Conservation (phyloP, 2,888 invertebrate species). For the Vesta saturnalis region DNA sequence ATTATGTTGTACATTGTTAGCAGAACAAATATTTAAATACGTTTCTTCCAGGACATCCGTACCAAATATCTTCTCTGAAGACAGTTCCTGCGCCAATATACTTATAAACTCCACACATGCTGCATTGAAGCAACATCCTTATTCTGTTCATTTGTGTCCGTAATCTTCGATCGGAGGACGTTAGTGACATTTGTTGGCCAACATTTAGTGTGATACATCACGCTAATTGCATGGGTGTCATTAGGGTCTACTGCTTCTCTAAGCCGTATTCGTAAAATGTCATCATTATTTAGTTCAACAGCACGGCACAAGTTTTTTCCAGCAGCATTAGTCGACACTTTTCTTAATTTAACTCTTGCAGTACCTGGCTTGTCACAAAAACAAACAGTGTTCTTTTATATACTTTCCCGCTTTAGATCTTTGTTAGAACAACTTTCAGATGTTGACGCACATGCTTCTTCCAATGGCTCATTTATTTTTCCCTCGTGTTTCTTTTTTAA, state of each 20-base stretch:
- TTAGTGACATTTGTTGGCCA: conserved; percentile 11
- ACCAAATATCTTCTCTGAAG: conserved; percentile 9
- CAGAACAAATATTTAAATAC: conserved; percentile 10
- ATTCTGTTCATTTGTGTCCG: neutral
- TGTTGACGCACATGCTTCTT: too few relatives aligned
- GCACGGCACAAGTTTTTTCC: conserved; percentile 6
- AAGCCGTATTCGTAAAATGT: conserved; percentile 5
- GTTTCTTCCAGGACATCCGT: conserved; percentile 11
- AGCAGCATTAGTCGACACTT: conserved; percentile 8
- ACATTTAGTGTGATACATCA: conserved; percentile 12
- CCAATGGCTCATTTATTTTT: too few relatives aligned
- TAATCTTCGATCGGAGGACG: conserved; percentile 6
- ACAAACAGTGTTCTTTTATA: neutral
- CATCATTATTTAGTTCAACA: conserved; percentile 13
- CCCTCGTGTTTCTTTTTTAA: too few relatives aligned
- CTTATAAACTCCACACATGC: conserved; percentile 12
- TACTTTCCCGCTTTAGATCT: too few relatives aligned
- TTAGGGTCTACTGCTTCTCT: too few relatives aligned
- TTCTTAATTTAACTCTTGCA: conserved; percentile 11
- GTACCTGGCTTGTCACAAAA: conserved; percentile 8
- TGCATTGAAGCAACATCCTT: conserved; percentile 8
- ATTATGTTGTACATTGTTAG: neutral
- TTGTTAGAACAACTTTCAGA: too few relatives aligned
- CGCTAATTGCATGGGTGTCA: neutral
- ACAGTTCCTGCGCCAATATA: conserved; percentile 14